Evolutionary conservation across 2,113 vertebrate species (phyloP).

Genomic region (Antechinus stuartii): DNA sequence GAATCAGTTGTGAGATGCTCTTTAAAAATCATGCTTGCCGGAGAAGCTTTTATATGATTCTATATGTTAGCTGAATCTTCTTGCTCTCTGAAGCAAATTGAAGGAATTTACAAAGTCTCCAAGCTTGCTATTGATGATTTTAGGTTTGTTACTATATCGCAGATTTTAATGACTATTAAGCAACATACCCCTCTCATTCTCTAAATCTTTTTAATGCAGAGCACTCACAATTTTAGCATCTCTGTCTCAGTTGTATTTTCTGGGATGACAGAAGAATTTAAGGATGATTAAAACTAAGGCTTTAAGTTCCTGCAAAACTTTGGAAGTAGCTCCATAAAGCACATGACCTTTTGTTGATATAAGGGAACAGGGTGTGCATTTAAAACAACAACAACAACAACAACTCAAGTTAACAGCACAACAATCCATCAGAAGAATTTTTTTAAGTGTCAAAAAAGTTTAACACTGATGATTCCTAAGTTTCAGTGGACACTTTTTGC

Average conservation of each 20-base stretch:
- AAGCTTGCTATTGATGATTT: constrained; percentile 69
- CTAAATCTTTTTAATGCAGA: constrained; percentile 56
- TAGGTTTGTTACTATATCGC: constrained; percentile 71
- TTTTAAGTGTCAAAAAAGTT: constrained; percentile 59
- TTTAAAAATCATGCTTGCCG: constrained; percentile 49
- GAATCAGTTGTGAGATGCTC: constrained; percentile 70
- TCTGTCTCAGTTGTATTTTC: constrained; percentile 59
- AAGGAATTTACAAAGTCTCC: constrained; percentile 76
- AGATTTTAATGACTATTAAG: constrained; percentile 65
- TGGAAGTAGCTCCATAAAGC: constrained; percentile 81
- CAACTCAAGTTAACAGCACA: constrained; percentile 76
- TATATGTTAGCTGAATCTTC: constrained; percentile 66
- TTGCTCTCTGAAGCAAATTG: constrained; percentile 63
- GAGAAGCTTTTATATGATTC: constrained; percentile 55
- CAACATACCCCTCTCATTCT: constrained; percentile 52
- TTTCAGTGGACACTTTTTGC: constrained; percentile 66
- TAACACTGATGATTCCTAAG: constrained; percentile 64
- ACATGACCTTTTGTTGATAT: constrained; percentile 86
- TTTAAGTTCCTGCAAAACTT: constrained; percentile 83
- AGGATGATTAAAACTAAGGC: constrained; percentile 55
- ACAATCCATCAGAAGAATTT: constrained; percentile 65
- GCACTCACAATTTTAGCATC: constrained; percentile 41
- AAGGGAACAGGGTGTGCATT: constrained; percentile 67
- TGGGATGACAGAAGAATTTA: constrained; percentile 66
- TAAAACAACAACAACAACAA: too few relatives aligned